Percentiles rank a stretch among this genome's conserved stretches.
These are phyloP conservation scores for Ophioderma brevispina DNA, from an alignment of 35 echinoderm and acorn worm genomes.

Conservation along the genomic window DNA sequence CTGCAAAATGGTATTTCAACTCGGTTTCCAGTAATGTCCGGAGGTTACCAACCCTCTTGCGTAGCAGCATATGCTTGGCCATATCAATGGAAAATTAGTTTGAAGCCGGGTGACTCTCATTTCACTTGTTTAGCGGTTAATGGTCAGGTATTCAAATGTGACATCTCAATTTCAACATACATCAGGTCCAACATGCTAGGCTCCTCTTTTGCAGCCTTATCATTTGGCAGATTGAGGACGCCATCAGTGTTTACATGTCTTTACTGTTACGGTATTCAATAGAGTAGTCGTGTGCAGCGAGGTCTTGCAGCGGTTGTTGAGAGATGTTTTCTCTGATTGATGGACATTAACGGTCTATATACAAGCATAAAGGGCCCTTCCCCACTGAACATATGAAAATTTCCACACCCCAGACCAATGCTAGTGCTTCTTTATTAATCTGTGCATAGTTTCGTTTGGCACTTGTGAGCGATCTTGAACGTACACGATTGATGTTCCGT, in stretches of 20 bases:
- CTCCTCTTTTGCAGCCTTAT: background rate
- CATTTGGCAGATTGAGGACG: background rate
- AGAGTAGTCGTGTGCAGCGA: background rate
- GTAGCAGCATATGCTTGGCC: background rate
- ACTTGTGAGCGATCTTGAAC: constrained; percentile 14
- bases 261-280: constrained; percentile 9
- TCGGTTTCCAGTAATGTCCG: background rate
- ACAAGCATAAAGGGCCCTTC: constrained; percentile 9
- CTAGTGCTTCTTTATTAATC: constrained; percentile 64
- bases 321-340: background rate
- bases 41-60: background rate
- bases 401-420: constrained; percentile 41
- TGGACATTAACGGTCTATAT: constrained; percentile 42
- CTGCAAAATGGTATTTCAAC: background rate
- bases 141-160: background rate
- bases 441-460: constrained; percentile 67
- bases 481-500: constrained; percentile 37
- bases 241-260: constrained; percentile 20
- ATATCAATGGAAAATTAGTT: no score
- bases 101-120: background rate
- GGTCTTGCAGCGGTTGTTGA: constrained; percentile 10
- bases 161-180: background rate
- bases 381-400: constrained; percentile 61
- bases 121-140: background rate
- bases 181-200: background rate